Base-by-base conservation (phyloP, 2,888 invertebrate genomes). In the Heliothis peltigera region DNA sequence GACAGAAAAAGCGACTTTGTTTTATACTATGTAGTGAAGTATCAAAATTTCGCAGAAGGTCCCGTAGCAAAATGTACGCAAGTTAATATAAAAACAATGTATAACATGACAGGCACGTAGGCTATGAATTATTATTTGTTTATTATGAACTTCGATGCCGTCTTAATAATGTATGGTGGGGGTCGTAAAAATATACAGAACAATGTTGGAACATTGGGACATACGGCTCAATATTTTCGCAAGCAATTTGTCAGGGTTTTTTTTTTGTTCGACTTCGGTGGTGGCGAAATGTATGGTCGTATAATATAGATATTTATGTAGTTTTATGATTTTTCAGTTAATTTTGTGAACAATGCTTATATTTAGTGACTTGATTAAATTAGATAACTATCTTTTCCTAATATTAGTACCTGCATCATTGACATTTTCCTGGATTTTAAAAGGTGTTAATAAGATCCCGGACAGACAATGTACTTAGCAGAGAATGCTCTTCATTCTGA, bases 71-170 rank as follows among this genome's bases (percentile, higher is more conserved):
- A 66, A 35, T 52, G n/a, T 19, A 1, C 32, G 12, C 32, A 22
- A 42, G 18, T 42, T 28, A 28, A 51, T 69, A 54, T 46, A 44
- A 51, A 48, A 70, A 54, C 48, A 12, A 35, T 52, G 28, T 35
- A 46, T 52, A 46, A 49, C 25, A 69, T 53, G 48, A 5, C 43
- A 42, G 19, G 32, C 76, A 76, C 79, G 77, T 70, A 63, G 46
- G 62, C 59, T 47, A 72, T 79, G 77, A 79, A 79, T 75, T 79
- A 80, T 81, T 80, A 81, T 79, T 69, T 81, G 70, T 77, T 70
- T 77, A 75, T 81, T 75, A 81, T 79, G 70, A 79, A 75, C 59
- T 64, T 32, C 75, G 75, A 73, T 79, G 79, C 59, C 60, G 73
- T 74, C 76, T 79, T 79, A 74, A 77, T 81, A 81, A 77, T 56